phyloP scores from a whole-genome alignment of 2,888 invertebrate genomes.

The Orthonevra nobilis region DNA sequence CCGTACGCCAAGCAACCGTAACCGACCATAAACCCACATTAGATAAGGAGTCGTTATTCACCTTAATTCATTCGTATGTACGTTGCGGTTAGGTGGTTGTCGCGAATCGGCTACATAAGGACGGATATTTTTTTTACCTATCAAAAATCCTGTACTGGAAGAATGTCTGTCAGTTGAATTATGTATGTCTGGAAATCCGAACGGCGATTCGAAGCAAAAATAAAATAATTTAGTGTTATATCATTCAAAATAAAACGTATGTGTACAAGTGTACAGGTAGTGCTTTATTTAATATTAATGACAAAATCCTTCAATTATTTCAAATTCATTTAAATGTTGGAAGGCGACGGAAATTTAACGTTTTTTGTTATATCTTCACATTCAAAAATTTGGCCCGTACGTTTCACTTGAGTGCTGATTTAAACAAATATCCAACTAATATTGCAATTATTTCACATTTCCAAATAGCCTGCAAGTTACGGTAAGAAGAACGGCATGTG shows the following conservation, averaged over 20 bases:
- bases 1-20: slow-evolving; percentile 51
- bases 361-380: slow-evolving; percentile 86
- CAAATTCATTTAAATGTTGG: slow-evolving; percentile 81
- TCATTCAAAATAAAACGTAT: not conserved
- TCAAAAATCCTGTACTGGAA: slow-evolving; percentile 8
- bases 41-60: slow-evolving; percentile 36
- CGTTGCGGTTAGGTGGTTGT: slow-evolving; percentile 11
- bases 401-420: slow-evolving; percentile 51
- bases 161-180: slow-evolving; percentile 30
- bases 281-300: too few species aligned
- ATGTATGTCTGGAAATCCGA: slow-evolving; percentile 21
- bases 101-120: slow-evolving; percentile 1
- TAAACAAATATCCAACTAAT: slow-evolving; percentile 27
- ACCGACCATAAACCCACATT: slow-evolving; percentile 26
- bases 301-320: too few species aligned
- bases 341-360: slow-evolving; percentile 85
- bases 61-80: slow-evolving; percentile 35
- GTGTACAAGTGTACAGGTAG: too few species aligned
- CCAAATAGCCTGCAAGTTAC: slow-evolving; percentile 91
- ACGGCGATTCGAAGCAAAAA: slow-evolving; percentile 2
- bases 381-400: slow-evolving; percentile 82
- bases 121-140: slow-evolving; percentile 4
- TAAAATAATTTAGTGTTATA: slow-evolving; percentile 24
- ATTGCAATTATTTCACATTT: not conserved
- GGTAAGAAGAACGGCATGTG: slow-evolving; percentile 95